Base-by-base conservation (phyloP, 1,140 invertebrate species). In the Leptinotarsa texana region DNA sequence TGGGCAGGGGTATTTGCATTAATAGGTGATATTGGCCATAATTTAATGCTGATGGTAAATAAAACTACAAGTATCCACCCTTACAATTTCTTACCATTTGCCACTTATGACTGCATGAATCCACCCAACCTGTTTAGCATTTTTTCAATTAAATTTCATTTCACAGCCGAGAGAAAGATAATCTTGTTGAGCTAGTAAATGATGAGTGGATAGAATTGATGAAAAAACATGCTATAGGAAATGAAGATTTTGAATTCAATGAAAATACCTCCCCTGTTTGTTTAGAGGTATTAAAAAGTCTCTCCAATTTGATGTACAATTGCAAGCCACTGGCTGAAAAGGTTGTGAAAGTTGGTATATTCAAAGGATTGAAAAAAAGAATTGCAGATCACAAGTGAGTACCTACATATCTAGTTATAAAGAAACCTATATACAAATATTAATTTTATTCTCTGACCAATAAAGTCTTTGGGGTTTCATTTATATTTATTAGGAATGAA, bases 231-330 rank as follows among this genome's bases (percentile, higher is more conserved):
- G 91, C 51, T 69, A 76, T 76, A 80, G 76, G 78, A 80, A 73
- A 80, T 70, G 63, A 85, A 67, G 78, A 76, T 76, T 86, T 86
- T 75, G 82, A 86, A 74, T 83, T 88, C 13, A 86, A 87, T 76
- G 85, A 78, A 68, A 63, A 79, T 15, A 77, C 76, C 77, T 77
- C 89, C 87, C 49, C 83, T 90, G 91, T 91, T 77, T 88, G 89
- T 13, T 82, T 93, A 8, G 96, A 97, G 86, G 92, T 94, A 0
- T 84, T 95, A 65, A 98, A 98, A 86, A 92, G 95, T 82, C 84
- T 98, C 3, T 97, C 94, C 82, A 98, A 98, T 86, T 85, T 98
- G 63, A 87, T 96, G 65, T 97, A 91, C 83, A 95, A 97, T 83
- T 95, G 93, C 86, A 82, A 85, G 66, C 89, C 89, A 63, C 91